phyloP scores from a whole-genome alignment of 2,797 vertebrate genomes.

The Telmatherina bonti region DNA sequence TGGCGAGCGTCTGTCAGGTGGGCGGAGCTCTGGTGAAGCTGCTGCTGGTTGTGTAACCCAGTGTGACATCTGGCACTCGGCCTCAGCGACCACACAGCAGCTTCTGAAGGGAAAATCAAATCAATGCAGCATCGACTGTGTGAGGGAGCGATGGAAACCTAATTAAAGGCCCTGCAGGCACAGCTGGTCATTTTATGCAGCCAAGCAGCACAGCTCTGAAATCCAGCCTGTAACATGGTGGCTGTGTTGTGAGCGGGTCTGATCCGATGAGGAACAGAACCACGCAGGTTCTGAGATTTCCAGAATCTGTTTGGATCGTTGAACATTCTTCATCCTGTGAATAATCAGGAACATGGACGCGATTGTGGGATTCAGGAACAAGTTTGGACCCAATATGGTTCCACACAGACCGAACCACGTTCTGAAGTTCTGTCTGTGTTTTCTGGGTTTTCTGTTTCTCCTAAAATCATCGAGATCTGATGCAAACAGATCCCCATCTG shows the following conservation, averaged over 20 bases:
- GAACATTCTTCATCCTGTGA: no score
- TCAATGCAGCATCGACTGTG: slow-evolving; percentile 84
- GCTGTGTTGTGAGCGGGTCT: slow-evolving; percentile 1
- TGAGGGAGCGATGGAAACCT: slow-evolving; percentile 82
- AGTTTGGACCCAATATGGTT: not conserved
- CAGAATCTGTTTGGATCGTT: no score
- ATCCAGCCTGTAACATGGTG: slow-evolving; percentile 62
- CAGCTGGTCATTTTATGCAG: slow-evolving; percentile 77
- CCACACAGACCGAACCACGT: no score
- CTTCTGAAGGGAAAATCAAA: slow-evolving; percentile 84
- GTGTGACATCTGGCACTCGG: slow-evolving; percentile 77
- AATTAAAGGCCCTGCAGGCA: slow-evolving; percentile 82
- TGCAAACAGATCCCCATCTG: not conserved
- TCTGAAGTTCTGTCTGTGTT: no score
- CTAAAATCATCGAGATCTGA: not conserved
- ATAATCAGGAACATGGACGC: no score
- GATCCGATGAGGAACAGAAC: no score
- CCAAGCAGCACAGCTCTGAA: slow-evolving; percentile 55
- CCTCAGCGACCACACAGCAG: slow-evolving; percentile 60
- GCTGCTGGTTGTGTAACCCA: slow-evolving; percentile 71
- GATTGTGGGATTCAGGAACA: no score
- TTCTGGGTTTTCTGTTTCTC: no score
- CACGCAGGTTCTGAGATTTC: no score
- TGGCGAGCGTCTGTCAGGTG: not conserved
- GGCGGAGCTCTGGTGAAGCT: slow-evolving; percentile 39